Evolutionary conservation across 2,797 vertebrate species (phyloP), one percentile per base, ranked within the genome.

Genomic region (Carapus acus): DNA sequence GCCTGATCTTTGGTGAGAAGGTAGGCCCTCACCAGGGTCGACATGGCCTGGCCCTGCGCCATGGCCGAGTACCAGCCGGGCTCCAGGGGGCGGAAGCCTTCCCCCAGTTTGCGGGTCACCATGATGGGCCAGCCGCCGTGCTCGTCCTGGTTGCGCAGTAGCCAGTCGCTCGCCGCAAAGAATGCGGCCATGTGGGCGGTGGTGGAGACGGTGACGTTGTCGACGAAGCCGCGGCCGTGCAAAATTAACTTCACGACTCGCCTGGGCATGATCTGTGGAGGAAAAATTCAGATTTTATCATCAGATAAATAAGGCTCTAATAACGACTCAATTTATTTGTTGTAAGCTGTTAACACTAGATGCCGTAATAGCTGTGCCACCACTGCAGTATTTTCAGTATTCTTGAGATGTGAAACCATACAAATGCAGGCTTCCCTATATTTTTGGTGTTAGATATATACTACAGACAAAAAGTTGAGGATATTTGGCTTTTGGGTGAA

Each of bases 21-120:
- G 77, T 94, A 97, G 1, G 95, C 95, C 61, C 96, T 80, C 62
- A 99, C 94, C 69, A 99, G 74, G 0, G 94, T 97, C 11, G 96
- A 99, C 79, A 99, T 98, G 72, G 93, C 96, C 79, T 99, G 96
- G 12, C 96, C 96, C 43, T 99, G 96, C 1, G 96, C 96, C 96
- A 99, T 99, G 73, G 95, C 96, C 0, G 96, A 99, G 83, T 99
- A 99, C 96, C 96, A 99, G 47, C 96, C 96, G 0, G 95, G 95
- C 29, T 98, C 96, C 76, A 99, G 65, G 1, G 96, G 84, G 20
- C 78, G 90, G 76, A 99, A 99, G 13, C 96, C 94, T 27, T 99
- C 96, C 0, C 96, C 96, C 20, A 99, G 77, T 60, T 98, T 98
- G 21, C 96, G 90, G 1, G 93, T 98, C 64, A 99, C 96, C 90